phyloP scores from a whole-genome alignment of 2,888 invertebrate genomes.

The Dinocampus coccinellae region DNA sequence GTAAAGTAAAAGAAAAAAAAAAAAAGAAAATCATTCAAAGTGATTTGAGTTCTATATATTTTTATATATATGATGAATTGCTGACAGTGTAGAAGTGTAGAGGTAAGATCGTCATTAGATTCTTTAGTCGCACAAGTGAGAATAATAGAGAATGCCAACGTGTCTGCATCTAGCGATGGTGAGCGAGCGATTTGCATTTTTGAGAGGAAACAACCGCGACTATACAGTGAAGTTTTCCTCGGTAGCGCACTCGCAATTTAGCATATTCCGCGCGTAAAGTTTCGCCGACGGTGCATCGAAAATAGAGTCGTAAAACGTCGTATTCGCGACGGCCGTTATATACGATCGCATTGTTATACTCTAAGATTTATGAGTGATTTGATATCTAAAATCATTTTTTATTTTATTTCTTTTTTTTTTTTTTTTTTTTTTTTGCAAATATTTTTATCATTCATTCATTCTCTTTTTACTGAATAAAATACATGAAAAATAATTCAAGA shows the following conservation, averaged over 20 bases:
- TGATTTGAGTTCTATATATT: too few species aligned
- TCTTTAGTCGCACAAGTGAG: conserved; percentile 42
- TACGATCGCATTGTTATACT: conserved; percentile 24
- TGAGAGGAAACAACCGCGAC: conserved; percentile 22
- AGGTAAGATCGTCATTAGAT: conserved; percentile 61
- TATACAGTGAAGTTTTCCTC: conserved; percentile 29
- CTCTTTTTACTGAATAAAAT: too few species aligned
- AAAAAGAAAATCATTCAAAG: too few species aligned
- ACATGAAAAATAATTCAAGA: too few species aligned
- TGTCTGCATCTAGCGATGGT: not conserved
- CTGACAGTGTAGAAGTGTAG: too few species aligned
- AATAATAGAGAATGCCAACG: conserved; percentile 44
- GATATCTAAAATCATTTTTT: conserved; percentile 34
- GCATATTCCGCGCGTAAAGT: conserved; percentile 59
- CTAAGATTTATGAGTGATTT: conserved; percentile 37
- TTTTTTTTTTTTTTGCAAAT: not conserved
- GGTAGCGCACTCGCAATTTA: conserved; percentile 51
- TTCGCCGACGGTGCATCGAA: conserved; percentile 48
- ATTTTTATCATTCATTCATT: too few species aligned
- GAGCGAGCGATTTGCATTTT: conserved; percentile 26
- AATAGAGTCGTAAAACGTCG: conserved; percentile 54
- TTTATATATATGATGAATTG: too few species aligned
- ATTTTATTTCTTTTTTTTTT: conserved; percentile 4
- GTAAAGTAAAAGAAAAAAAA: too few species aligned
- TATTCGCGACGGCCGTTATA: conserved; percentile 39